phyloP scores from a whole-genome alignment of 2,113 vertebrate species.

The Xiphophorus maculatus region DNA sequence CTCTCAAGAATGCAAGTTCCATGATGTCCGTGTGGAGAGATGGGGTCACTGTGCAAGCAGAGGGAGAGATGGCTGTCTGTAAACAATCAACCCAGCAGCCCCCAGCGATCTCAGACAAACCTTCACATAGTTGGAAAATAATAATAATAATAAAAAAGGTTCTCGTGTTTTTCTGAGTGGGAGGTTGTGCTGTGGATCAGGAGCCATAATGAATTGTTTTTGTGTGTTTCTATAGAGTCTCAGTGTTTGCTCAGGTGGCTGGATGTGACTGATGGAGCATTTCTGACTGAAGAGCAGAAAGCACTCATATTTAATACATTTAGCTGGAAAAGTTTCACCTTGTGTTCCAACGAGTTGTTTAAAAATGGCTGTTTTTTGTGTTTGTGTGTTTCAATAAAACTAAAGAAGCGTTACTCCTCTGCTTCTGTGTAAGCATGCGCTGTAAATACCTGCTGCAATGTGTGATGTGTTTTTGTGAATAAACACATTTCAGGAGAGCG shows the following conservation, averaged over 20 bases:
- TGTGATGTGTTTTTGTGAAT: neutral
- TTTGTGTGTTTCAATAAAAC: neutral
- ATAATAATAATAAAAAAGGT: neutral
- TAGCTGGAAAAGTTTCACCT: neutral
- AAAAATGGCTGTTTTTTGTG: neutral
- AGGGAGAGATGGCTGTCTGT: neutral
- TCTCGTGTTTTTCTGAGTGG: neutral
- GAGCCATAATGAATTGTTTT: neutral
- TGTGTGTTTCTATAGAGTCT: neutral
- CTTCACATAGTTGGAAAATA: constrained; percentile 1
- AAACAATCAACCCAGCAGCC: neutral
- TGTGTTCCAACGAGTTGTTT: neutral
- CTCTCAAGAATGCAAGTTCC: constrained; percentile 2
- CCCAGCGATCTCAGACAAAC: neutral
- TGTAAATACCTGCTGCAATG: neutral
- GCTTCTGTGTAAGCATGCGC: neutral
- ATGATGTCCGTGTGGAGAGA: constrained; percentile 1
- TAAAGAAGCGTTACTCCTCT: neutral
- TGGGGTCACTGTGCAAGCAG: neutral
- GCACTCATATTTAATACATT: constrained; percentile 1
- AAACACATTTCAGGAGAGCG: neutral
- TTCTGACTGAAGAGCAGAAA: constrained; percentile 2
- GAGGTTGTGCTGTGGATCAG: neutral
- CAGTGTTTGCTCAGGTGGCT: neutral
- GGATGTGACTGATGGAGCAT: neutral